Conservation (phyloP, 2,113 vertebrate genomes). For the Sclerurus mexicanus region DNA sequence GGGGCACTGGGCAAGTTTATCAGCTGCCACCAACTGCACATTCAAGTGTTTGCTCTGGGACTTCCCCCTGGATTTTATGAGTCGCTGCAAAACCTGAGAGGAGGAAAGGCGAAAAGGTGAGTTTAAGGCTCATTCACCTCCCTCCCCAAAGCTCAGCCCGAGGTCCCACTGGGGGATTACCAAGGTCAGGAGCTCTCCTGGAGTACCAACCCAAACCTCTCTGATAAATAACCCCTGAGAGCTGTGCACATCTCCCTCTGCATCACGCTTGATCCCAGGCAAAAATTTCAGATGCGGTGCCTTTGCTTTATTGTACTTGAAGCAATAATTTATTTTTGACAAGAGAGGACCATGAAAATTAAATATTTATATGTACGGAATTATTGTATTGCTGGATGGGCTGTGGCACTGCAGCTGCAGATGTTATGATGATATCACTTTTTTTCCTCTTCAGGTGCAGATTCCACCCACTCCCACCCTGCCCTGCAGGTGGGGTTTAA, state of each 20-base stretch:
- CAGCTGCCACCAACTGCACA: conserved; percentile 95
- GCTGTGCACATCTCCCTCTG: background rate
- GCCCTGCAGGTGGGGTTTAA: background rate
- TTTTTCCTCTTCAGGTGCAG: background rate
- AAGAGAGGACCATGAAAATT: background rate
- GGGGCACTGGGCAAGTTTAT: conserved; percentile 95
- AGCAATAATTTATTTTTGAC: background rate
- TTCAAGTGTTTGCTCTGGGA: conserved; percentile 99
- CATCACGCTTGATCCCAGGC: background rate
- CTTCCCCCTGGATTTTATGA: conserved; percentile 98
- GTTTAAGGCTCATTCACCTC: rapidly evolving
- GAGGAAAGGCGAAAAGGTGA: conserved; percentile 20
- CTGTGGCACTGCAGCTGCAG: background rate
- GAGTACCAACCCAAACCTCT: background rate
- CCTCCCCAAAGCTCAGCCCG: background rate
- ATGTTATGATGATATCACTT: background rate
- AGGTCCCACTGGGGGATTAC: background rate
- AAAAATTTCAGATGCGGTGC: background rate
- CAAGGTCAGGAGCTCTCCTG: background rate
- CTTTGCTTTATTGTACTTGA: background rate
- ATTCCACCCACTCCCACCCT: background rate
- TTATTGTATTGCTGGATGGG: background rate
- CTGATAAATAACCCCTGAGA: background rate
- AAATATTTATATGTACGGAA: rapidly evolving
- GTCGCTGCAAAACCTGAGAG: conserved; percentile 89